A percentile compares a stretch with the other conserved stretches of the same genome.
Evolutionary conservation across 2,888 invertebrate genomes (phyloP).

Genomic region (Alsophila aescularia): DNA sequence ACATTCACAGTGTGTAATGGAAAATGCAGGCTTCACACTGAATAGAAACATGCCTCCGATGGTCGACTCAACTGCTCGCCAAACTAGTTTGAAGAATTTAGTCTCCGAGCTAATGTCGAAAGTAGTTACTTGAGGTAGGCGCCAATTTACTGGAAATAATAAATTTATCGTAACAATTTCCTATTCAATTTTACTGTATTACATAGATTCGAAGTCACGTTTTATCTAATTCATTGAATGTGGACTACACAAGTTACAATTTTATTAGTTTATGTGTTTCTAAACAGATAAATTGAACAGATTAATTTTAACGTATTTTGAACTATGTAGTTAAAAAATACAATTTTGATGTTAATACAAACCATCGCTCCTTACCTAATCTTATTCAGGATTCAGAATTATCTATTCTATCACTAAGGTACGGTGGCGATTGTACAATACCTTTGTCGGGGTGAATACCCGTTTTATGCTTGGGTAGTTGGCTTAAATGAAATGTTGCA

Average conservation of each 20-base stretch:
- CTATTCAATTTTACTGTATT: no score
- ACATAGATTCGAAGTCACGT: no score
- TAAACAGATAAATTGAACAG: no score
- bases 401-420: constrained; percentile 7
- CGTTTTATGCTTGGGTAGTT: constrained; percentile 1
- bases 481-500: constrained; percentile 9
- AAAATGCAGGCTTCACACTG: constrained; percentile 25
- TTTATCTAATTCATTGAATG: no score
- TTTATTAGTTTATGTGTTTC: no score
- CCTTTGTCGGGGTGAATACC: constrained; percentile 12
- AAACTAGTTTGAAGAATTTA: constrained; percentile 9
- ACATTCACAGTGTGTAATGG: constrained; percentile 13
- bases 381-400: constrained; percentile 8
- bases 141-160: neutral
- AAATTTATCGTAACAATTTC: no score
- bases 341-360: no score
- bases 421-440: constrained; percentile 8
- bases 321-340: no score
- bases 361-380: constrained; percentile 3
- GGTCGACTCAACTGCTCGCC: constrained; percentile 25
- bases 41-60: constrained; percentile 22
- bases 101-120: neutral
- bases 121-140: neutral
- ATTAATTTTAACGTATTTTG: no score
- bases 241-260: no score